phyloP scores from a whole-genome alignment of 2,888 invertebrate species.

The Dynastes tityus region DNA sequence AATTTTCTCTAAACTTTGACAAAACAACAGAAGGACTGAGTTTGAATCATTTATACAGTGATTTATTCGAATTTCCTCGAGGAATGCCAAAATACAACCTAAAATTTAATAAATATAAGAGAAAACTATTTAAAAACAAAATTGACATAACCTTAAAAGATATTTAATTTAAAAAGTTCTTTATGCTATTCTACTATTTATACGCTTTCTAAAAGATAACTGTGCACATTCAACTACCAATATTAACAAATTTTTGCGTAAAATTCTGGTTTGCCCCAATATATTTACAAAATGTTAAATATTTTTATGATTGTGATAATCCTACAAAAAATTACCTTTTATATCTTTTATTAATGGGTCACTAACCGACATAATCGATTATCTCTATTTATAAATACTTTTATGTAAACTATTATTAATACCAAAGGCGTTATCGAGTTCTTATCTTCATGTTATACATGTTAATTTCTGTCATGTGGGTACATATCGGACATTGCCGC shows the following conservation, averaged over 20 bases:
- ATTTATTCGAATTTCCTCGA: conserved; percentile 64
- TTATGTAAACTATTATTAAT: conserved; percentile 31
- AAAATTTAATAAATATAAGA: conserved; percentile 52
- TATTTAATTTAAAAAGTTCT: background rate
- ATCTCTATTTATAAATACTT: conserved; percentile 44
- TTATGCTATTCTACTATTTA: background rate
- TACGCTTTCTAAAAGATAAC: background rate
- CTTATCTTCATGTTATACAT: conserved; percentile 40
- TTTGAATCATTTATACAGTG: conserved; percentile 69
- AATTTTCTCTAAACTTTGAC: conserved; percentile 73
- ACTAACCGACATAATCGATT: conserved; percentile 73
- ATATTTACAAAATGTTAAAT: background rate
- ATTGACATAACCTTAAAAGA: conserved; percentile 51
- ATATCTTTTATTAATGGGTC: conserved; percentile 76
- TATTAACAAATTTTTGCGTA: background rate
- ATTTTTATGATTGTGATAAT: background rate
- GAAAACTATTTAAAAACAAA: conserved; percentile 43
- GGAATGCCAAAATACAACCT: conserved; percentile 69
- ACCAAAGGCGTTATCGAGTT: conserved; percentile 30
- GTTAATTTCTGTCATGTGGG: conserved; percentile 27
- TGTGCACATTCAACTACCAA: background rate
- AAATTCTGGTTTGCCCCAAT: background rate
- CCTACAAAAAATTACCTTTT: conserved; percentile 70
- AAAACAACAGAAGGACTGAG: conserved; percentile 71
- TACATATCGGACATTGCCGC: conserved; percentile 27